Base-by-base conservation (phyloP, 2,888 invertebrate species). In the Listrodromus nycthemerus region DNA sequence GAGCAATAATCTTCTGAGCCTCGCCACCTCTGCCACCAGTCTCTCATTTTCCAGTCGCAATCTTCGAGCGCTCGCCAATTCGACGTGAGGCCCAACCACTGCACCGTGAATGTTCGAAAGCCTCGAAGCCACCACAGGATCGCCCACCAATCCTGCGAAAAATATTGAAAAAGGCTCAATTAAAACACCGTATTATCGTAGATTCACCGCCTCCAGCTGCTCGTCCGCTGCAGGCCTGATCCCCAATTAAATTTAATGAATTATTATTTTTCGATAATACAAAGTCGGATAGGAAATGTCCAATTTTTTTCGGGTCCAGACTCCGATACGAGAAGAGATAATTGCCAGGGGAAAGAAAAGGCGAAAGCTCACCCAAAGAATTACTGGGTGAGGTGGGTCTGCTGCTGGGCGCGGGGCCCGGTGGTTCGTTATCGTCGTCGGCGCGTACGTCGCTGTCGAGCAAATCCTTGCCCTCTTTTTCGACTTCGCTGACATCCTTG, bases 1-100 rank as follows among this genome's bases (percentile, higher is more conserved):
- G 58, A 96, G 95, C 80, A 97, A 94, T 82, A 96, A 93, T 83
- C 96, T 94, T 61, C 96, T 94, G 67, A 96, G 94, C 89, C 96
- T 94, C 0, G 96, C 96, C 16, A 96, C 94, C 92, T 96, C 96
- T 82, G 96, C 95, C 93, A 96, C 94, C 83, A 97, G 94, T 81
- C 97, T 95, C 92, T 97, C 97, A 93, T 97, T 97, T 91, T 97
- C 97, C 87, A 95, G 94, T 78, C 96, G 95, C 82, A 97, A 94
- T 80, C 96, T 94, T 71, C 96, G 94, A 8, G 96, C 94, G 80
- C 95, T 94, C 85, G 95, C 95, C 5, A 95, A 92, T 48, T 95
- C 95, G 45, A 94, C 94, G 86, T 95, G 94, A 92, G 94, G 95
- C 90, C 94, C 95, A 37, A 89, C 88, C 5, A 90, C 88, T 0